Percentiles rank a stretch among this genome's conserved stretches.
These are phyloP conservation scores for Pelodytes ibericus DNA, from an alignment of 2,797 vertebrate genomes.

Conservation along the genomic window DNA sequence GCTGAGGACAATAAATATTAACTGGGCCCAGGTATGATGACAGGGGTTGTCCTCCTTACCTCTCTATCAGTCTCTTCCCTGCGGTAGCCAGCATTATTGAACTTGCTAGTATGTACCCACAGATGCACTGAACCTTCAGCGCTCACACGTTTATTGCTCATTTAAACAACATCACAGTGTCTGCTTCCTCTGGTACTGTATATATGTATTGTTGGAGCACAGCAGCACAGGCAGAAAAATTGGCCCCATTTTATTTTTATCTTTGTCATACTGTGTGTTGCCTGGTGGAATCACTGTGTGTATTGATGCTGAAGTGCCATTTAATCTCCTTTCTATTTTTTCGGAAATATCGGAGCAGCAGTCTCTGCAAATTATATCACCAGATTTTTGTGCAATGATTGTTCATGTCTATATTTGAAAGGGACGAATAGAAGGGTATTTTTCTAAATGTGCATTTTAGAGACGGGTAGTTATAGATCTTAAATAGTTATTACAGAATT, in stretches of 20 bases:
- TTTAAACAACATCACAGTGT: neutral
- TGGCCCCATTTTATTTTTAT: neutral
- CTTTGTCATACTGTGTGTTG: neutral
- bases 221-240: neutral
- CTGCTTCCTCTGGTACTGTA: neutral
- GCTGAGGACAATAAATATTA: constrained; percentile 80
- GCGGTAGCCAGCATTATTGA: neutral
- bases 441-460: too few relatives aligned
- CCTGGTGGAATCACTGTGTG: neutral
- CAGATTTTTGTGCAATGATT: too few relatives aligned
- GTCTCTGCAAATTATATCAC: neutral
- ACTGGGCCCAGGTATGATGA: constrained; percentile 83
- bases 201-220: neutral
- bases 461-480: too few relatives aligned
- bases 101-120: neutral
- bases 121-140: neutral
- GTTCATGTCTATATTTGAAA: too few relatives aligned
- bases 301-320: neutral
- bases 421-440: too few relatives aligned
- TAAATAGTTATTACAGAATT: too few relatives aligned
- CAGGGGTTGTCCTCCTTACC: too few relatives aligned
- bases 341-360: neutral
- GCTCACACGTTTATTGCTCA: neutral
- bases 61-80: neutral
- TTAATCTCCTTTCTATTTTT: neutral